Evolutionary conservation across 2,888 invertebrate species (phyloP), one percentile per base, ranked within the genome.

Genomic region (Eupithecia dodoneata): DNA sequence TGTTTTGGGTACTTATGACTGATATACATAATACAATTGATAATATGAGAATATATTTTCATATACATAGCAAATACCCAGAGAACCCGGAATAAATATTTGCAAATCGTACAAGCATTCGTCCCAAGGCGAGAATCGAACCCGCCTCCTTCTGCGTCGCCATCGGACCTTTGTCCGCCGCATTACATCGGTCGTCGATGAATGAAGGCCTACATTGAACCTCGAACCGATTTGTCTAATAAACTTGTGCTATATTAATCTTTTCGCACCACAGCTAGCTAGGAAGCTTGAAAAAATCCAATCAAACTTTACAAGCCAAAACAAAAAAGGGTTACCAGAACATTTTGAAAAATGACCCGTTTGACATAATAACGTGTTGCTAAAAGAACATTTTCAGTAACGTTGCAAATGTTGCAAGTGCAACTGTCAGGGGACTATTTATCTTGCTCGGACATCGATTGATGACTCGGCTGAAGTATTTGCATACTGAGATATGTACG

Each of bases 371-470:
- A 73, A 44, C 44, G 69, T 72, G 75, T 71, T 72, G 55, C 59
- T 13, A 73, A 73, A 70, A 75, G 69, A 77, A 74, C 74, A 74
- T 72, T 52, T 76, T 72, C 47, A 70, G 72, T 18, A 44, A n/a
- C 55, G 72, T 55, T 78, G 76, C 78, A 74, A 78, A 76, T 73
- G 79, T 78, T 82, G 85, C 87, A 87, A 82, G 86, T 87, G 87
- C 87, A 86, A 85, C 85, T 86, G 88, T 86, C 87, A 86, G 85
- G 80, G 80, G 83, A 85, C 89, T 88, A 92, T 92, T 90, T 87
- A 92, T 92, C 92, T 91, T 92, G 87, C 83, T 81, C 83, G 80
- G 87, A 83, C 86, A 82, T 79, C 82, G 90, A 92, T 90, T 89
- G 90, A 91, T 90, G 89, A 81, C 82, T 83, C 82, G 82, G 80